Evolutionary conservation across 2,797 vertebrate species (phyloP).

Genomic region (Xiphorhynchus erythropygius): DNA sequence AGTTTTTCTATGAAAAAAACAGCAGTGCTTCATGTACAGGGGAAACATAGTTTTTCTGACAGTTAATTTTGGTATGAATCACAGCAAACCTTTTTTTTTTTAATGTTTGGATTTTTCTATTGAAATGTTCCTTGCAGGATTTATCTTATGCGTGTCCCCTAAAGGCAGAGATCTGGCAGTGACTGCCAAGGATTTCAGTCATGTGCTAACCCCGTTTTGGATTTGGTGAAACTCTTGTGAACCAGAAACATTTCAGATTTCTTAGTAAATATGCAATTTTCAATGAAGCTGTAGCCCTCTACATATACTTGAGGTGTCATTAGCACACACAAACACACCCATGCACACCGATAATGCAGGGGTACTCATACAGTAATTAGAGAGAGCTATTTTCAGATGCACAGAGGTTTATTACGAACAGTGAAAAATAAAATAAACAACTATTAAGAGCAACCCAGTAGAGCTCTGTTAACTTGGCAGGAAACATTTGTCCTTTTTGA

Average conservation of each 20-base stretch:
- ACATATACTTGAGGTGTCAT: neutral
- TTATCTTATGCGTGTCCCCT: neutral
- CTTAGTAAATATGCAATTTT: neutral
- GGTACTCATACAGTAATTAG: slow-evolving; percentile 12
- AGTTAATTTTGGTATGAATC: neutral
- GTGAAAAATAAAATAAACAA: slow-evolving; percentile 57
- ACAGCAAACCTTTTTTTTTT: neutral
- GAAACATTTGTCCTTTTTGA: slow-evolving; percentile 20
- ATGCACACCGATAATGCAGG: neutral
- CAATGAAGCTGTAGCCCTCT: neutral
- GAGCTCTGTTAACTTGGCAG: slow-evolving; percentile 3
- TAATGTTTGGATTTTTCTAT: neutral
- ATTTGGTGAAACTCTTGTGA: neutral
- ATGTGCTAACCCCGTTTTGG: neutral
- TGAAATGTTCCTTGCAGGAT: neutral
- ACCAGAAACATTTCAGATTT: neutral
- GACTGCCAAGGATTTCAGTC: neutral
- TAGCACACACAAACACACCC: neutral
- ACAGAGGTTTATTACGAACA: slow-evolving; percentile 27
- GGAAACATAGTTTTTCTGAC: neutral
- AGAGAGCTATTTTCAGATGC: slow-evolving; percentile 17
- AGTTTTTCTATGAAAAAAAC: neutral
- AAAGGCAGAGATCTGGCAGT: neutral
- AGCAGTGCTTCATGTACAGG: neutral
- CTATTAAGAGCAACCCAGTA: neutral